A percentile compares a stretch with the other conserved stretches of the same genome.
Evolutionary conservation across 2,888 invertebrate species (phyloP).

Genomic region (Cryptocephalus primarius): DNA sequence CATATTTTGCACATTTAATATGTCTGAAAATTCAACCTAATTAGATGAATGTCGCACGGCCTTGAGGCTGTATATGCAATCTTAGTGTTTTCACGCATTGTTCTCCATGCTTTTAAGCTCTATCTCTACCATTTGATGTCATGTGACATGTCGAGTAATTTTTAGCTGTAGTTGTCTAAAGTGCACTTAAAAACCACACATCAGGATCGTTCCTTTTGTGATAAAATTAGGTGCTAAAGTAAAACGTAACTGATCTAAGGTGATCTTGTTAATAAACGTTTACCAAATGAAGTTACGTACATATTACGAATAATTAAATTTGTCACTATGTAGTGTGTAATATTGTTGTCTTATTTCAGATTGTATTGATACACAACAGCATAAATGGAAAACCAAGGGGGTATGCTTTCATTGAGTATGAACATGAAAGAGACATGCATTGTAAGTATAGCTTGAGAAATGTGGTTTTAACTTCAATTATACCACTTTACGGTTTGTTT

Average conservation of each 20-base stretch:
- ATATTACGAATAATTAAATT: no score
- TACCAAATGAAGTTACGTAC: no score
- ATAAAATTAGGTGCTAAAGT: constrained; percentile 11
- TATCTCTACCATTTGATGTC: no score
- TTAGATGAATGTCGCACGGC: no score
- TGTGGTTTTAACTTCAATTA: constrained; percentile 10
- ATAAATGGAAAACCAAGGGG: constrained; percentile 90
- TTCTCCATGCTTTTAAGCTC: no score
- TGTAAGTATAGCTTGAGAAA: constrained; percentile 60
- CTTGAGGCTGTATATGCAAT: no score
- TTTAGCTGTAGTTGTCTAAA: neutral
- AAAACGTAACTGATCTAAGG: neutral
- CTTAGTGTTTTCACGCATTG: no score
- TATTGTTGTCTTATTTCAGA: constrained; percentile 47
- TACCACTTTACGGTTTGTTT: constrained; percentile 12
- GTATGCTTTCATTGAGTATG: constrained; percentile 99
- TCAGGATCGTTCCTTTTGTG: constrained; percentile 7
- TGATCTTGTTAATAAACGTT: no score
- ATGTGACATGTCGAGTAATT: neutral
- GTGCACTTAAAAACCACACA: constrained; percentile 8
- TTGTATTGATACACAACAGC: constrained; percentile 77
- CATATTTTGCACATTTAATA: constrained; percentile 2
- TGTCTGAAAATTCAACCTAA: no score
- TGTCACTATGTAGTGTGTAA: no score
- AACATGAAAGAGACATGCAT: constrained; percentile 99